A percentile compares a stretch with the other conserved stretches of the same genome.
Evolutionary conservation across 2,797 vertebrate genomes (phyloP).

Genomic region (Sebastes minor): DNA sequence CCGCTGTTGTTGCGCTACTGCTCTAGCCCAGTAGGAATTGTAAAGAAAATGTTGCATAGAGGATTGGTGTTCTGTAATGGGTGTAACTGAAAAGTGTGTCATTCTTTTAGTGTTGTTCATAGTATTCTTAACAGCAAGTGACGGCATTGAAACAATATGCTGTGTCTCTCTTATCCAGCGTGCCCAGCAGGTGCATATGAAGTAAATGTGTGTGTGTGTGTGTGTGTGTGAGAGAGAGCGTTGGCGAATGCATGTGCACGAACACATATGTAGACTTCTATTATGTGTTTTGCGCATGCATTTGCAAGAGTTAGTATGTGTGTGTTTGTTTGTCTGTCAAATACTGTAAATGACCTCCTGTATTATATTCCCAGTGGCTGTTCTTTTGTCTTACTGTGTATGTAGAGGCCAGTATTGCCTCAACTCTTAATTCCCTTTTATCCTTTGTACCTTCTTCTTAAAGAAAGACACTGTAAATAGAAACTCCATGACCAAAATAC

Average conservation of each 20-base stretch:
- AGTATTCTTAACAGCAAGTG: constrained; percentile 37
- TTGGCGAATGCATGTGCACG: neutral
- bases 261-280: constrained; percentile 11
- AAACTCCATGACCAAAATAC: constrained; percentile 80
- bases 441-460: constrained; percentile 68
- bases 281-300: constrained; percentile 28
- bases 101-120: constrained; percentile 28
- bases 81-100: constrained; percentile 16
- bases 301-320: constrained; percentile 34
- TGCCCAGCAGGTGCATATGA: constrained; percentile 45
- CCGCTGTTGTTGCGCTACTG: constrained; percentile 29
- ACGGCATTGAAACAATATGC: constrained; percentile 31
- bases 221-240: neutral
- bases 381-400: constrained; percentile 39
- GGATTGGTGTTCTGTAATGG: constrained; percentile 7
- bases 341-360: constrained; percentile 74
- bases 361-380: constrained; percentile 58
- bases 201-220: constrained; percentile 17
- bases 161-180: constrained; percentile 24
- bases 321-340: constrained; percentile 19
- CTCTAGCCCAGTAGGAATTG: constrained; percentile 1
- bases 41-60: neutral
- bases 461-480: constrained; percentile 78
- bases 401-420: constrained; percentile 65
- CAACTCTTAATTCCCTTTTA: constrained; percentile 71